These are phyloP conservation scores for Apodemus sylvaticus DNA, from an alignment of 2,113 vertebrate genomes.

Conservation along the genomic window DNA sequence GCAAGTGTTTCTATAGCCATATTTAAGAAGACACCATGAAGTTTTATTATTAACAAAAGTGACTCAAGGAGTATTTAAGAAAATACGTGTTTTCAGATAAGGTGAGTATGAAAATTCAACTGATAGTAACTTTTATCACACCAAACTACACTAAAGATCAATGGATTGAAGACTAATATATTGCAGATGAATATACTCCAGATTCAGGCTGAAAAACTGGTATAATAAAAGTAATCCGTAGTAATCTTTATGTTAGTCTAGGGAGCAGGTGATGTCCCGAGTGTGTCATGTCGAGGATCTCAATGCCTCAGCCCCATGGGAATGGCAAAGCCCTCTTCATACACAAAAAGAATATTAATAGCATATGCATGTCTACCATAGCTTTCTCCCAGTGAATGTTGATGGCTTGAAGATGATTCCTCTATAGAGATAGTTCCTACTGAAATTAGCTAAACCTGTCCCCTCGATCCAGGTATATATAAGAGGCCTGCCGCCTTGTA, in stretches of 20 bases:
- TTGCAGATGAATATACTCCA: neutral
- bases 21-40: slow-evolving; percentile 4
- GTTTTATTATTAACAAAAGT: slow-evolving; percentile 30
- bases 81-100: slow-evolving; percentile 23
- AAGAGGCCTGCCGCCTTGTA: neutral
- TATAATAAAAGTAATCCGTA: neutral
- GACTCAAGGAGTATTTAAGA: neutral
- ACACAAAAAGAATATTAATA: neutral
- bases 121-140: neutral
- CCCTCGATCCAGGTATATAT: neutral
- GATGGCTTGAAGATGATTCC: neutral
- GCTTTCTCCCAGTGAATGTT: neutral
- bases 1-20: neutral
- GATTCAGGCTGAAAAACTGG: neutral
- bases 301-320: neutral
- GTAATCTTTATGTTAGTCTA: neutral
- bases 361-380: neutral
- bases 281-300: neutral
- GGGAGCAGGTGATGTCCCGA: neutral
- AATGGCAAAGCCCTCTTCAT: neutral
- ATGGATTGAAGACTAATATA: neutral
- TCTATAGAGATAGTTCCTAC: neutral
- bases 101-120: neutral
- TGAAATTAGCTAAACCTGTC: neutral
- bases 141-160: neutral